phyloP scores from a whole-genome alignment of 2,888 invertebrate species.

The Dilophus febrilis region DNA sequence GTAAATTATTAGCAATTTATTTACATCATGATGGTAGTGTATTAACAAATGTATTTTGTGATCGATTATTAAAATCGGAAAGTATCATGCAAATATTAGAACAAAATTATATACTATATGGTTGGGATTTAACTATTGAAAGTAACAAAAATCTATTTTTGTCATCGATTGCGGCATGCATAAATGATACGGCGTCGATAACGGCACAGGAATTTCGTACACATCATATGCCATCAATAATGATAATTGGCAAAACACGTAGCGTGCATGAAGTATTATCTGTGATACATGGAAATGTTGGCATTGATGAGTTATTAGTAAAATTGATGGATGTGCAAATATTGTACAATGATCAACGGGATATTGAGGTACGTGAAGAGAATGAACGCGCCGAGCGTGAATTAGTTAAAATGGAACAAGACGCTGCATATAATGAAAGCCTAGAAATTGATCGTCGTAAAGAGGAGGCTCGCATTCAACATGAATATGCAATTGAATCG shows the following conservation, averaged over 20 bases:
- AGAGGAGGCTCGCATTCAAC: constrained; percentile 66
- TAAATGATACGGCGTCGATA: constrained; percentile 69
- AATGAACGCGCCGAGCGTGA: constrained; percentile 78
- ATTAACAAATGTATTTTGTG: constrained; percentile 91
- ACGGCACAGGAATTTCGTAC: constrained; percentile 72
- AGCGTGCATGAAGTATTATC: constrained; percentile 81
- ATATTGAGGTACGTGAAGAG: constrained; percentile 66
- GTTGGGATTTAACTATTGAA: constrained; percentile 90
- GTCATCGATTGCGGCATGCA: constrained; percentile 51
- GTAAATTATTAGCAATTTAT: constrained; percentile 86
- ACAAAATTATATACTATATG: constrained; percentile 84
- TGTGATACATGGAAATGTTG: constrained; percentile 79
- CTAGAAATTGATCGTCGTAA: constrained; percentile 62
- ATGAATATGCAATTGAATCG: constrained; percentile 45
- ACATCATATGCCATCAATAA: constrained; percentile 73
- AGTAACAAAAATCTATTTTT: constrained; percentile 72
- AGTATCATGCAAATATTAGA: constrained; percentile 77
- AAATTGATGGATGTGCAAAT: constrained; percentile 77
- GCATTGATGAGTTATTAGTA: constrained; percentile 74
- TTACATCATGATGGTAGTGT: constrained; percentile 93
- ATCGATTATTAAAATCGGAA: constrained; percentile 81
- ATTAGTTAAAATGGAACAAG: constrained; percentile 81
- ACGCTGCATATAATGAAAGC: constrained; percentile 81
- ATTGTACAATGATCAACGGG: constrained; percentile 59
- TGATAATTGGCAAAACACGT: constrained; percentile 75